Conservation (phyloP, 1,140 invertebrate genomes). For the Drosophila miranda region DNA sequence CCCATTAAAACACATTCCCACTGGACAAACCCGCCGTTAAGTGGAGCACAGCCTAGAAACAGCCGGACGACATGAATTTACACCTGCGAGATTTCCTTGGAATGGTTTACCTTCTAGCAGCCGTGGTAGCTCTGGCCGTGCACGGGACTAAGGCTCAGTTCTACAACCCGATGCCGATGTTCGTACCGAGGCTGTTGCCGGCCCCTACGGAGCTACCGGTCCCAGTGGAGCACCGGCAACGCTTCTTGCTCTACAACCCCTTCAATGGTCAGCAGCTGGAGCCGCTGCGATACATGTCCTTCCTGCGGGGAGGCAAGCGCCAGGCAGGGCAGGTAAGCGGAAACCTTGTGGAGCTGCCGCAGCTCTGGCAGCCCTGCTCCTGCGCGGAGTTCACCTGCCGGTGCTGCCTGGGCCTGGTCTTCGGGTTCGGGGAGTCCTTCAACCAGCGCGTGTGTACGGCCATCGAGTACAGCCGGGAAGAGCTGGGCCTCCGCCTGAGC, state of each 20-base stretch:
- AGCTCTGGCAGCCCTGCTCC: slow-evolving; percentile 51
- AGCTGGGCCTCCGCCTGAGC: slow-evolving; percentile 37
- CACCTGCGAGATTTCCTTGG: slow-evolving; percentile 21
- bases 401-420: slow-evolving; percentile 57
- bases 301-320: slow-evolving; percentile 1
- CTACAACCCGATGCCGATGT: not conserved
- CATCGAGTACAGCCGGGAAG: slow-evolving; percentile 27
- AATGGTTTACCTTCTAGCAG: slow-evolving; percentile 13
- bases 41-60: slow-evolving; percentile 31
- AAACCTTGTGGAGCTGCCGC: slow-evolving; percentile 54
- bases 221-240: not conserved
- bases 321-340: slow-evolving; percentile 23
- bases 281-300: slow-evolving; percentile 17
- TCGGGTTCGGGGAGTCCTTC: slow-evolving; percentile 21
- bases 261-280: slow-evolving; percentile 30
- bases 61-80: slow-evolving; percentile 36
- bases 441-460: slow-evolving; percentile 41
- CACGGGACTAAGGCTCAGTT: slow-evolving; percentile 31
- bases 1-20: slow-evolving; percentile 5
- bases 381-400: slow-evolving; percentile 53
- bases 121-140: not conserved
- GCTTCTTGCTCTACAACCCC: slow-evolving; percentile 46
- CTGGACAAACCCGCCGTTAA: slow-evolving; percentile 27
- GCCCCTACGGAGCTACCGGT: not conserved
- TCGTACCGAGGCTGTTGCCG: too few relatives aligned